Base-by-base conservation (phyloP, 2,113 vertebrate genomes). In the Telmatochromis sp. region DNA sequence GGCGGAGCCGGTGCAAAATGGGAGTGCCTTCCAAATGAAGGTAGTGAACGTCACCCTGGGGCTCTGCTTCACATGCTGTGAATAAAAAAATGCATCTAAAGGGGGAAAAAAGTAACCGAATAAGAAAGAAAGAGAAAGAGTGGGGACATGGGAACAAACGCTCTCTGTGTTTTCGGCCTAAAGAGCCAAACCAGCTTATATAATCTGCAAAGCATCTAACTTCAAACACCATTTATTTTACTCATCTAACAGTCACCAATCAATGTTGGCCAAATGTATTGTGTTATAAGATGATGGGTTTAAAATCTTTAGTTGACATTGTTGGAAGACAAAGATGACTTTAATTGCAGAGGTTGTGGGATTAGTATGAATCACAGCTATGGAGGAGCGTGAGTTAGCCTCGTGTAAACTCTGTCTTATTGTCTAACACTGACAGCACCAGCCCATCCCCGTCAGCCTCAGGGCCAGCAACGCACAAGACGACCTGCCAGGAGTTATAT, bases 391-490 rank as follows among this genome's bases (percentile, higher is more conserved):
- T 54, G 91, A 87, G 83, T 55, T 81, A 71, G 86, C 75, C 80
- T 80, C 45, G 60, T 80, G 87, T 60, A 50, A 82, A 83, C 89
- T 81, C 55, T n/a, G 45, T 84, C 85, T 92, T 89, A 53, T 80
- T 90, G 88, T 94, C 85, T 84, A 7, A 80, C 83, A 17, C 81
- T 92, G 95, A 94, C 93, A 92, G 88, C 87, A n/a, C 51, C 79
- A 75, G 94, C 94, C 94, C 92, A 86, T 92, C 93, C 94, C 93
- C 83, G 86, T 93, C 90, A 91, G 94, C 93, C 91, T 85, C 83
- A 5, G 82, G 91, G 89, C 88, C 82, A 83, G 88, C 86, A 42
- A 40, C 19, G 54, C 88, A 42, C 87, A 31, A 68, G 80, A 82
- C 73, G 55, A 86, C 85, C 92, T 91, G 94, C 90, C 93, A 93